Conservation (phyloP, 2,888 invertebrate species). For the Caenorhabditis wallacei region DNA sequence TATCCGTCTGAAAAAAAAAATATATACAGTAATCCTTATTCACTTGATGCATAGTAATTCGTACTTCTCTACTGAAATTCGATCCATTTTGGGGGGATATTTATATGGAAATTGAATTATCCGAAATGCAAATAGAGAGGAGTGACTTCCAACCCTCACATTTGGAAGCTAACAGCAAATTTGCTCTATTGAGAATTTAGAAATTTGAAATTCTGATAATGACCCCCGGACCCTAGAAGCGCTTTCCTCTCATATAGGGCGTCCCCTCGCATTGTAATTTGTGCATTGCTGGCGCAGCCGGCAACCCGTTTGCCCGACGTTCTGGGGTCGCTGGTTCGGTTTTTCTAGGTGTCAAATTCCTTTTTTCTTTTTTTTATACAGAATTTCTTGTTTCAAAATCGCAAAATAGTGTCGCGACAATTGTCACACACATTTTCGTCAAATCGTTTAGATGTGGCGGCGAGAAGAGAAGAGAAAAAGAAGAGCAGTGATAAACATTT, state of each 20-base stretch:
- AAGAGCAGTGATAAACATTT: constrained; percentile 65
- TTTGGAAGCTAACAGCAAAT: no score
- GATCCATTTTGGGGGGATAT: background rate
- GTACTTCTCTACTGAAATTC: constrained; percentile 18
- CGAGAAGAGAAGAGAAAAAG: background rate
- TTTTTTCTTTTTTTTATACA: background rate
- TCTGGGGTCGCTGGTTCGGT: background rate
- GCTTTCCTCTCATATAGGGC: background rate
- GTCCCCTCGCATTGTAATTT: background rate
- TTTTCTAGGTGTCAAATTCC: background rate
- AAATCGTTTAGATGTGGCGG: constrained; percentile 20
- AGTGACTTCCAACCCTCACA: no score
- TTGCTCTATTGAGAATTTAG: background rate
- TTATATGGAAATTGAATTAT: constrained; percentile 53
- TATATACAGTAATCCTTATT: background rate
- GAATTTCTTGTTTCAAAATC: background rate
- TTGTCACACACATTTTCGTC: constrained; percentile 49
- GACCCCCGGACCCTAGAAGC: background rate
- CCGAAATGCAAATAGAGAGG: constrained; percentile 51
- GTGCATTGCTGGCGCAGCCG: background rate
- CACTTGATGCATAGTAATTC: constrained; percentile 29
- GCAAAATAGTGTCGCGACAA: constrained; percentile 26
- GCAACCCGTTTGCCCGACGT: background rate
- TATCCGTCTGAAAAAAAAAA: constrained; percentile 91
- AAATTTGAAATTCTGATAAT: background rate